These are phyloP conservation scores for Actinia tenebrosa DNA, from an alignment of 64 coral and sea anemone species.

Conservation along the genomic window DNA sequence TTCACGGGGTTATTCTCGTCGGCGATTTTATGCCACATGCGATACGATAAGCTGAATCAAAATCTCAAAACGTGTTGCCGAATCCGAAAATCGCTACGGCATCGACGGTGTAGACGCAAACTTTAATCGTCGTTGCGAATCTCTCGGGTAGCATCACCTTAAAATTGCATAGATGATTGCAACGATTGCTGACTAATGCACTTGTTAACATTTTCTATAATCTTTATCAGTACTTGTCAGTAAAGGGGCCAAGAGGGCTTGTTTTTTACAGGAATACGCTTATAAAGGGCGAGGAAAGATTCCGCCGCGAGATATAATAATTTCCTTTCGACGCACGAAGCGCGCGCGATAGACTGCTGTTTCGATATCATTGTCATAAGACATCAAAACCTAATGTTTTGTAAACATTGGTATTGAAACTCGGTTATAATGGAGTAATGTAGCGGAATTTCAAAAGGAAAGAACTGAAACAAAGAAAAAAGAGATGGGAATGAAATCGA, in stretches of 20 bases:
- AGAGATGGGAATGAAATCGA: background rate
- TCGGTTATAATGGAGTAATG: background rate
- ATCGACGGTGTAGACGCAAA: too few relatives aligned
- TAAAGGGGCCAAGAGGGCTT: background rate
- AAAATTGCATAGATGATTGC: too few relatives aligned
- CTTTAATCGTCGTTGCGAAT: too few relatives aligned
- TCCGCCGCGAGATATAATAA: background rate
- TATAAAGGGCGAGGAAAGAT: background rate
- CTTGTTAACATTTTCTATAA: background rate
- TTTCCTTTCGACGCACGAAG: background rate
- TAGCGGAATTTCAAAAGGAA: background rate
- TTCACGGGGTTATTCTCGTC: too few relatives aligned
- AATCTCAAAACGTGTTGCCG: background rate
- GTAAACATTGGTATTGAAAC: background rate
- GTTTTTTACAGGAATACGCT: background rate
- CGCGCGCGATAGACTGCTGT: background rate
- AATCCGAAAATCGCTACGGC: background rate
- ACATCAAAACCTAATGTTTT: background rate
- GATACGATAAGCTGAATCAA: too few relatives aligned
- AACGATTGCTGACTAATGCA: too few relatives aligned
- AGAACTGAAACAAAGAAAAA: background rate
- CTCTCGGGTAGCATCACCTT: too few relatives aligned
- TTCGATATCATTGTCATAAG: background rate
- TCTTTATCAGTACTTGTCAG: background rate
- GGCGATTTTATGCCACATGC: too few relatives aligned